Percentiles rank a stretch among this genome's conserved stretches.
These are phyloP conservation scores for Acrobasis consociella DNA, from an alignment of 2,888 invertebrate genomes.

Conservation along the genomic window DNA sequence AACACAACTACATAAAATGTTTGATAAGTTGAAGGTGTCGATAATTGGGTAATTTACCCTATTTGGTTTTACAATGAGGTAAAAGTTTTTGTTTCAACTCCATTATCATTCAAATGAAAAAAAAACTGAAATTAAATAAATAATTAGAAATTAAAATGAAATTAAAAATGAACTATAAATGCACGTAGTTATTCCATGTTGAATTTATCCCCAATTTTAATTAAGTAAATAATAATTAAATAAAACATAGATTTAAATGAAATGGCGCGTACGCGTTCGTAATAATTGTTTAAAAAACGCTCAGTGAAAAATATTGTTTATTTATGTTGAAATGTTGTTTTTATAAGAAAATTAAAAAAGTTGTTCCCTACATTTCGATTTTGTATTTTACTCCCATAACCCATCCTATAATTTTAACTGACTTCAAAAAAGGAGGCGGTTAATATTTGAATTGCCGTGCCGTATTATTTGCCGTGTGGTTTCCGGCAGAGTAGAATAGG, in stretches of 20 bases:
- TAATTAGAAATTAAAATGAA: background rate
- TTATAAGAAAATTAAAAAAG: conserved; percentile 60
- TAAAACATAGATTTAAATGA: conserved; percentile 12
- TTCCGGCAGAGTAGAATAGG: too few species aligned
- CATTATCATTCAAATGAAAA: conserved; percentile 4
- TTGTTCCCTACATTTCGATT: conserved; percentile 52
- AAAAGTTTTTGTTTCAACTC: background rate
- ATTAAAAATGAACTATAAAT: conserved; percentile 24
- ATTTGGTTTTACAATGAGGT: too few species aligned
- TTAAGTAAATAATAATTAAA: conserved; percentile 26
- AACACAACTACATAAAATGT: too few species aligned
- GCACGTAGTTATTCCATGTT: conserved; percentile 34
- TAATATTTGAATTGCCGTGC: too few species aligned
- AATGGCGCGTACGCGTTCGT: conserved; percentile 27
- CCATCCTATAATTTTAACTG: too few species aligned
- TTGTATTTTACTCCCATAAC: conserved; percentile 23
- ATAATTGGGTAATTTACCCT: too few species aligned
- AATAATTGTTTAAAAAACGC: conserved; percentile 36
- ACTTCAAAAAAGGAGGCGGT: too few species aligned
- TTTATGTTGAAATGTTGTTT: conserved; percentile 72
- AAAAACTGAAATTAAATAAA: conserved; percentile 29
- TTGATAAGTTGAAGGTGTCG: too few species aligned
- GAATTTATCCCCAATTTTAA: conserved; percentile 31
- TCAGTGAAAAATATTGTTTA: conserved; percentile 40
- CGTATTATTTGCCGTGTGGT: too few species aligned